Evolutionary conservation across 2,888 invertebrate species (phyloP).

Genomic region (Acleris cristana): DNA sequence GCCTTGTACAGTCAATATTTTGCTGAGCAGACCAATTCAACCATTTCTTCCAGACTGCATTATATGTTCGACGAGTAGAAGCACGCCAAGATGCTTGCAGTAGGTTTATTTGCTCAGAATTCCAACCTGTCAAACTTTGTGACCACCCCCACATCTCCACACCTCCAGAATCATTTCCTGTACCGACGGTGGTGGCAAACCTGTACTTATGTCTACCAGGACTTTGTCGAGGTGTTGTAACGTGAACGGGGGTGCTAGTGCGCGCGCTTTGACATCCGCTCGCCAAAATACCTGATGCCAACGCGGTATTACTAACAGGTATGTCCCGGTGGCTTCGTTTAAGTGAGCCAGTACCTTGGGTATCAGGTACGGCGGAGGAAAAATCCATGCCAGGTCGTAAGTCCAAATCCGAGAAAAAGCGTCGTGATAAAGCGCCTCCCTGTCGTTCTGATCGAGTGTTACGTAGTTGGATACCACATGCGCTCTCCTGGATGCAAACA

Average conservation of each 20-base stretch:
- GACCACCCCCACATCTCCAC: constrained; percentile 44
- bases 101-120: not conserved
- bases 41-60: constrained; percentile 37
- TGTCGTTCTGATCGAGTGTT: constrained; percentile 31
- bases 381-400: constrained; percentile 36
- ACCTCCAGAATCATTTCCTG: constrained; percentile 39
- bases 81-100: constrained; percentile 25
- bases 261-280: not conserved
- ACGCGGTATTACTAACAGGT: constrained; percentile 16
- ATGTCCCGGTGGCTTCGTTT: constrained; percentile 28
- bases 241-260: constrained; percentile 5
- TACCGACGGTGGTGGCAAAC: constrained; percentile 37
- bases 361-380: constrained; percentile 37
- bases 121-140: constrained; percentile 20
- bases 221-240: constrained; percentile 5
- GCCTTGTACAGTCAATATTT: constrained; percentile 2
- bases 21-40: constrained; percentile 20
- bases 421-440: constrained; percentile 20
- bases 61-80: constrained; percentile 34
- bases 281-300: constrained; percentile 26
- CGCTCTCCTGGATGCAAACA: constrained; percentile 42
- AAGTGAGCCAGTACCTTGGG: constrained; percentile 34
- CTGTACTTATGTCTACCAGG: constrained; percentile 33
- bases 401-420: constrained; percentile 31
- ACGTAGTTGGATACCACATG: constrained; percentile 33